Percentiles rank a stretch among this genome's conserved stretches.
These are phyloP conservation scores for Drosophila parvula DNA, from an alignment of 1,140 invertebrate species.

Conservation along the genomic window DNA sequence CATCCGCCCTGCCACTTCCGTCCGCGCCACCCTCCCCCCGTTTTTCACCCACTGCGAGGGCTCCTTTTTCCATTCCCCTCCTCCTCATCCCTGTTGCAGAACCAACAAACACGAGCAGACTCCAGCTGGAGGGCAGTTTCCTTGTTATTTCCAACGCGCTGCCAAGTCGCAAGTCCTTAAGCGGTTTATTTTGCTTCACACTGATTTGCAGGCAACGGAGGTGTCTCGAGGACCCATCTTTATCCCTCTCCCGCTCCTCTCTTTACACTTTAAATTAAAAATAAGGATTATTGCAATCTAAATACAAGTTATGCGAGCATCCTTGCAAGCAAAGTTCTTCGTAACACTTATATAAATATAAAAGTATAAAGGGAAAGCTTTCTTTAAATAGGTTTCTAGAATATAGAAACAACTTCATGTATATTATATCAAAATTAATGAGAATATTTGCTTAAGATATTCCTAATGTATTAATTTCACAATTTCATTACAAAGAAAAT, in stretches of 20 bases:
- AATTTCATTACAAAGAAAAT: too few relatives aligned
- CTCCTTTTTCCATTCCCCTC: background rate
- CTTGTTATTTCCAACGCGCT: conserved; percentile 77
- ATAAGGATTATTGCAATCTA: conserved; percentile 26
- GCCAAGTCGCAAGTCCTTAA: conserved; percentile 79
- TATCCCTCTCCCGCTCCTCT: background rate
- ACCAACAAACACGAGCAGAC: conserved; percentile 21
- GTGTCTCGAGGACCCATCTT: conserved; percentile 41
- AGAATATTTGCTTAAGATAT: background rate
- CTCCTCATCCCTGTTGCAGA: background rate
- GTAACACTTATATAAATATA: background rate
- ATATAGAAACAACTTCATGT: background rate
- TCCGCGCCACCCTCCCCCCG: background rate
- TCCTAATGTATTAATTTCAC: background rate
- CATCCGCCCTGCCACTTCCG: conserved; percentile 72
- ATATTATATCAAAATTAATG: background rate
- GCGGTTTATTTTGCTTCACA: conserved; percentile 79
- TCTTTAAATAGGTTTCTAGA: background rate
- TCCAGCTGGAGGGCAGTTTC: conserved; percentile 68
- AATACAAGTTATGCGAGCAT: conserved; percentile 26
- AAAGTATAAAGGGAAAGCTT: background rate
- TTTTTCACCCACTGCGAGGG: background rate
- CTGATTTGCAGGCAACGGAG: conserved; percentile 71
- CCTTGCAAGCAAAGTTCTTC: background rate
- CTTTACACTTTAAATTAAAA: conserved; percentile 48